These are phyloP conservation scores for Melikaiella ostensackeni DNA, from an alignment of 2,888 invertebrate genomes.

Conservation along the genomic window DNA sequence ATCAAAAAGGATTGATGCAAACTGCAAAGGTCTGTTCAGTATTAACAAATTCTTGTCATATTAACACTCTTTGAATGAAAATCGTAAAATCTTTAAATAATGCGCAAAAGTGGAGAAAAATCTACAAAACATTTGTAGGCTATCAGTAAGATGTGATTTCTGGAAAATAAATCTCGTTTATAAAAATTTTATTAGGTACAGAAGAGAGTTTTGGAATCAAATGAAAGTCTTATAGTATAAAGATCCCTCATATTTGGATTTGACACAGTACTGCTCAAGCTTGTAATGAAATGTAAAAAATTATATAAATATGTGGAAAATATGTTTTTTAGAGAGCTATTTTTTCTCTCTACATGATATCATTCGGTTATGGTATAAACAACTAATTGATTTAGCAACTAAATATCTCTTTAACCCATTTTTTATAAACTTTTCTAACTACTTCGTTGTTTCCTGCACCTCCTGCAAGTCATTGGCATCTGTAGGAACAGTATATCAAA, in stretches of 20 bases:
- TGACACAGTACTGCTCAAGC: not conserved
- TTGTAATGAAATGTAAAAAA: not conserved
- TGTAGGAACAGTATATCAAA: not conserved
- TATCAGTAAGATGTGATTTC: too few relatives aligned
- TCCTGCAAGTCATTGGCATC: not conserved
- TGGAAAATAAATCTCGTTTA: too few relatives aligned
- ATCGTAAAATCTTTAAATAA: too few relatives aligned
- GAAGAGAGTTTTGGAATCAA: too few relatives aligned
- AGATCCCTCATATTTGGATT: not conserved
- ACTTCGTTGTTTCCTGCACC: not conserved
- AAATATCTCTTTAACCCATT: not conserved
- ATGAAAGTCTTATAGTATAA: too few relatives aligned
- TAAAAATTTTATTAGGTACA: too few relatives aligned
- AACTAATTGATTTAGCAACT: too few relatives aligned
- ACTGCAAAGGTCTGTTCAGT: not conserved
- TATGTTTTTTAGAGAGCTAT: conserved; percentile 1
- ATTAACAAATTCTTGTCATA: conserved; percentile 9
- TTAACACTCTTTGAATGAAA: conserved; percentile 1
- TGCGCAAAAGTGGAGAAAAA: too few relatives aligned
- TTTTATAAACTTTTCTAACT: not conserved
- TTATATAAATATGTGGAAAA: not conserved
- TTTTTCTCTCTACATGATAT: not conserved
- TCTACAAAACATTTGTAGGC: too few relatives aligned
- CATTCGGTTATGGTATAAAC: not conserved
- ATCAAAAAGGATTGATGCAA: not conserved